These are phyloP conservation scores for Hapalemur alaotrensis DNA, from an alignment of 2,797 vertebrate genomes.

Conservation along the genomic window DNA sequence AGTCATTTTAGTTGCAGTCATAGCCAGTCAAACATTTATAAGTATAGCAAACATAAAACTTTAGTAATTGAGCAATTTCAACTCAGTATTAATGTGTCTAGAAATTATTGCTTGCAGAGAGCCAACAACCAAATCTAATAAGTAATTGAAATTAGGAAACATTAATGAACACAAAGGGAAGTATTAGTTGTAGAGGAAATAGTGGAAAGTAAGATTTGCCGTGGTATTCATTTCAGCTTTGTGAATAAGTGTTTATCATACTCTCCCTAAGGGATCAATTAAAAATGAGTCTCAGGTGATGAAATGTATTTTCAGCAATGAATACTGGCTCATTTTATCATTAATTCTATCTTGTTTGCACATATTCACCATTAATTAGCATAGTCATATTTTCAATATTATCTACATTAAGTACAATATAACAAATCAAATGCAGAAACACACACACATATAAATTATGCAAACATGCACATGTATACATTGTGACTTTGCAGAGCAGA, in stretches of 20 bases:
- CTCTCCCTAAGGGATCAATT: constrained; percentile 74
- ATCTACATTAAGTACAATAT: neutral
- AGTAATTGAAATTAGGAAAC: constrained; percentile 74
- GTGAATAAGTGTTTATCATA: constrained; percentile 77
- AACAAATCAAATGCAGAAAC: neutral
- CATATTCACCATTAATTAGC: constrained; percentile 37
- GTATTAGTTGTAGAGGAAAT: constrained; percentile 59
- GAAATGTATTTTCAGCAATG: constrained; percentile 66
- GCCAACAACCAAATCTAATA: constrained; percentile 67
- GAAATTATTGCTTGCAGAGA: constrained; percentile 67
- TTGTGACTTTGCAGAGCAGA: neutral
- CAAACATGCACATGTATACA: neutral
- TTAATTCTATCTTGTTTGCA: constrained; percentile 11
- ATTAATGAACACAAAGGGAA: constrained; percentile 62
- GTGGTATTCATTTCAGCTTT: constrained; percentile 43
- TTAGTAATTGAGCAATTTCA: constrained; percentile 61
- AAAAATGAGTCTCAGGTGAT: constrained; percentile 70
- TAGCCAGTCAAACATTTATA: constrained; percentile 43
- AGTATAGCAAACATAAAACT: constrained; percentile 38
- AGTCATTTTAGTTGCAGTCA: constrained; percentile 1
- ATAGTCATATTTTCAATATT: constrained; percentile 28
- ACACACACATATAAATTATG: neutral
- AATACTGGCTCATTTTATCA: constrained; percentile 56
- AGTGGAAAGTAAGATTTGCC: constrained; percentile 40
- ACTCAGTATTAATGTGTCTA: constrained; percentile 56